Conservation (phyloP, 2,888 invertebrate species). For the Muscina levida region DNA sequence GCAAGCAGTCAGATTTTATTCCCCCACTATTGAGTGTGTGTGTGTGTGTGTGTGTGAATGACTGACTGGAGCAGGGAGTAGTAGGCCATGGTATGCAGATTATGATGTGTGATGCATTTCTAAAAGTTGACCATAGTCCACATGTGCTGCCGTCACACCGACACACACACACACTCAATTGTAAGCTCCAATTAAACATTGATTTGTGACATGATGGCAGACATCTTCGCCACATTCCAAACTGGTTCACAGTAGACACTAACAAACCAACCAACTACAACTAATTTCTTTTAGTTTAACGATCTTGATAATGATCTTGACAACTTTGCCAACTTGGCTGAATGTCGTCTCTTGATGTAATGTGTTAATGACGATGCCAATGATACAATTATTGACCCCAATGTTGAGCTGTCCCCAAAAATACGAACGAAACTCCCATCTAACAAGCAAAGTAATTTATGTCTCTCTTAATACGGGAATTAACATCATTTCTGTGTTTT, state of each 20-base stretch:
- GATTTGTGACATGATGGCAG: constrained; percentile 15
- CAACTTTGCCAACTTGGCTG: background rate
- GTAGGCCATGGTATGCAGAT: constrained; percentile 20
- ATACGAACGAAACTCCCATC: background rate
- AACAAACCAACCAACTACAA: background rate
- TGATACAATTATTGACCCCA: constrained; percentile 22
- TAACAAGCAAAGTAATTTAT: constrained; percentile 17
- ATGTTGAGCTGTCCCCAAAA: background rate
- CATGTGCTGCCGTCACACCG: constrained; percentile 32
- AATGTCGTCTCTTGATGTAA: constrained; percentile 26
- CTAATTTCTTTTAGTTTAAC: constrained; percentile 17
- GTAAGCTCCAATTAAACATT: constrained; percentile 31
- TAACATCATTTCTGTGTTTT: background rate
- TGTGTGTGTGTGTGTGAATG: no score
- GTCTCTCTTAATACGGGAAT: background rate
- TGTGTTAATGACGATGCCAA: constrained; percentile 1
- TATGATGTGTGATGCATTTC: constrained; percentile 58
- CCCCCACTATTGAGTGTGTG: no score
- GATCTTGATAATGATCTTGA: background rate
- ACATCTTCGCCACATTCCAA: background rate
- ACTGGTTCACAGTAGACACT: constrained; percentile 4
- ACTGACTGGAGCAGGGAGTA: background rate
- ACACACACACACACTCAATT: background rate
- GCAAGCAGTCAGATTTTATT: no score
- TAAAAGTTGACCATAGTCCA: constrained; percentile 60